Base-by-base conservation (phyloP, 2,113 vertebrate genomes). In the Tamias sibiricus region DNA sequence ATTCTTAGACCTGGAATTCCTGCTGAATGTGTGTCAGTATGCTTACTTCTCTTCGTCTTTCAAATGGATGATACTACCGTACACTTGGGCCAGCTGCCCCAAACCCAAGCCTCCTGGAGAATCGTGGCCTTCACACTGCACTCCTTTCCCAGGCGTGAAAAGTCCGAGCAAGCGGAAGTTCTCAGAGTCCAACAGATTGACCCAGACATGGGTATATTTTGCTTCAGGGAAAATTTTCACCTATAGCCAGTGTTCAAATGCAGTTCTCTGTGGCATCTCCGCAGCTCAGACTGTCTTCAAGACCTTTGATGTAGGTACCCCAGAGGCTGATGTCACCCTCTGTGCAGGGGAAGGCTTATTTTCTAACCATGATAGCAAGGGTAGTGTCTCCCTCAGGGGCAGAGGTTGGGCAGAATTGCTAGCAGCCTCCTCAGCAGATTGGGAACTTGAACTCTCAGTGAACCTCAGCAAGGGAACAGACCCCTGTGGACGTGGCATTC, bases 91-190 rank as follows among this genome's bases (percentile, higher is more conserved):
- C 79, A 71, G 32, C 52, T 44, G 54, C 37, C 20, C 32, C 40
- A 86, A 76, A 81, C 37, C 12, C 9, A 9, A 44, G 28, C 1
- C 42, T 91, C 35, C 76, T 26, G 40, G 59, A 47, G 14, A n/a
- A 32, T 6, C 0, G 0, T 22, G 22, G 35, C 0, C 6, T 74
- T 40, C 12, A 9, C 1, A 0, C 7, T 11, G 16, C 0, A 0
- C 10, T 47, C 6, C 2, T 2, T 0, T 22, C 71, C 54, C 57
- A 1, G 32, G 49, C 9, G 19, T 54, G 72, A 11, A 6, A 68
- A 28, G 17, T 40, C 0, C 74, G 42, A 62, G n/a, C 6, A n/a
- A 32, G 35, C 32, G 4, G 12, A 4, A 3, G 9, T 32, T 20
- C 1, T 24, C 37, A 5, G 1, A 35, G 1, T 42, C 66, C 30